Evolutionary conservation across 2,113 vertebrate genomes (phyloP).

Genomic region (Oryzias curvinotus): DNA sequence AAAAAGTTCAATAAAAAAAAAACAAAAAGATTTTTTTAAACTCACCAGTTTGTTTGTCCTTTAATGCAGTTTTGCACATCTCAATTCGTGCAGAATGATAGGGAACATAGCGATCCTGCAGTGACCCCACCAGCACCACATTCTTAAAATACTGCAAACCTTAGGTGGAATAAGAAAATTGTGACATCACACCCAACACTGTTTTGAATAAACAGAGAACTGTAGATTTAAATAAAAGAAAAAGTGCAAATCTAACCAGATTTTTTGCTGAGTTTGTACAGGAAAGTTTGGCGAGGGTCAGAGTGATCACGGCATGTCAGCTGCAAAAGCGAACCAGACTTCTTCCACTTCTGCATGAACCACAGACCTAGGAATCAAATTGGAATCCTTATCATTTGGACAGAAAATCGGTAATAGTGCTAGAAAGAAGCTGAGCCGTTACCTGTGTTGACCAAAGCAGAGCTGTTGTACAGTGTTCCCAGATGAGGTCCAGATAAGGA

Average conservation of each 20-base stretch:
- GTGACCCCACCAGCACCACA: conserved; percentile 93
- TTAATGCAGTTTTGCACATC: conserved; percentile 99
- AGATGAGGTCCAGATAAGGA: conserved; percentile 97
- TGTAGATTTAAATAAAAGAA: background rate
- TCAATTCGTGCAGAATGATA: conserved; percentile 98
- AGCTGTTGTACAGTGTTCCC: conserved; percentile 98
- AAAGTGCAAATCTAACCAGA: conserved; percentile 78
- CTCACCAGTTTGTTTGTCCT: conserved; percentile 98
- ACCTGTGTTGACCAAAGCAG: conserved; percentile 98
- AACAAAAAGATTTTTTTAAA: background rate
- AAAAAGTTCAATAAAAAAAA: too few species aligned
- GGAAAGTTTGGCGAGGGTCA: conserved; percentile 96
- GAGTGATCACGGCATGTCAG: conserved; percentile 96
- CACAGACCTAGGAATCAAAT: conserved; percentile 84
- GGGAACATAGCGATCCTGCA: conserved; percentile 97
- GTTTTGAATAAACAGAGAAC: background rate
- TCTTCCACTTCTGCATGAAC: conserved; percentile 99
- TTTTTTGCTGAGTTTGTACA: conserved; percentile 99
- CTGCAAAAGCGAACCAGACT: conserved; percentile 94
- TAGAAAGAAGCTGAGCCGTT: conserved; percentile 20
- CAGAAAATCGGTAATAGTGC: too few species aligned
- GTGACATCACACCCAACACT: background rate
- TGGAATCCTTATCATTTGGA: too few species aligned
- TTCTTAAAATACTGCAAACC: conserved; percentile 98
- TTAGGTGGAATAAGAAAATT: conserved; percentile 51